Conservation (phyloP, 2,797 vertebrate genomes). For the Morelia viridis region DNA sequence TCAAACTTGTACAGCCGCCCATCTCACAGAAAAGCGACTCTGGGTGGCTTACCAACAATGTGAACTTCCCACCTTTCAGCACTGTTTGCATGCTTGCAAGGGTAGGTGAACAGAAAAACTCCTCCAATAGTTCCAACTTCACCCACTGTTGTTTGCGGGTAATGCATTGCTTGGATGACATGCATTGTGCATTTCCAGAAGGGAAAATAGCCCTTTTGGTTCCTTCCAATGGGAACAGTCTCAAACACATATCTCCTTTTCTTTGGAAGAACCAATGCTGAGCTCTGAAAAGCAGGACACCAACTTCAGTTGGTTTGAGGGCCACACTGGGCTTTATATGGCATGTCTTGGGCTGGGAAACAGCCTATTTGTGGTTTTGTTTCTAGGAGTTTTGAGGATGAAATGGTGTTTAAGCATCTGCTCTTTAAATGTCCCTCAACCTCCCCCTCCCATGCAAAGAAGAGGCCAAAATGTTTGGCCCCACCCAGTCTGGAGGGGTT, state of each 20-base stretch:
- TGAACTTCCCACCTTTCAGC: not conserved
- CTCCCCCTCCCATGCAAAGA: not conserved
- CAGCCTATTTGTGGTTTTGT: not conserved
- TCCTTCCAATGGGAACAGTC: not conserved
- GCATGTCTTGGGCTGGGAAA: not conserved
- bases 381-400: not conserved
- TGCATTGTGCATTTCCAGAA: not conserved
- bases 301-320: not conserved
- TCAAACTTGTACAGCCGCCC: too few species aligned
- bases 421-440: not conserved
- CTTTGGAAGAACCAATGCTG: not conserved
- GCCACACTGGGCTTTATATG: not conserved
- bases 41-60: too few species aligned
- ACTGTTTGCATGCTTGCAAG: not conserved
- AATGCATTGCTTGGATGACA: not conserved
- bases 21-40: too few species aligned
- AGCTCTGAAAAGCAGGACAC: not conserved
- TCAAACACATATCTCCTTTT: not conserved
- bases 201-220: not conserved
- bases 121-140: not conserved
- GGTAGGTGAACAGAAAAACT: not conserved
- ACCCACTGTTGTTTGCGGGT: not conserved
- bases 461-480: not conserved
- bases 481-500: not conserved
- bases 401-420: not conserved